Conservation (phyloP, 2,888 invertebrate species). For the Rhodophaea formosa region DNA sequence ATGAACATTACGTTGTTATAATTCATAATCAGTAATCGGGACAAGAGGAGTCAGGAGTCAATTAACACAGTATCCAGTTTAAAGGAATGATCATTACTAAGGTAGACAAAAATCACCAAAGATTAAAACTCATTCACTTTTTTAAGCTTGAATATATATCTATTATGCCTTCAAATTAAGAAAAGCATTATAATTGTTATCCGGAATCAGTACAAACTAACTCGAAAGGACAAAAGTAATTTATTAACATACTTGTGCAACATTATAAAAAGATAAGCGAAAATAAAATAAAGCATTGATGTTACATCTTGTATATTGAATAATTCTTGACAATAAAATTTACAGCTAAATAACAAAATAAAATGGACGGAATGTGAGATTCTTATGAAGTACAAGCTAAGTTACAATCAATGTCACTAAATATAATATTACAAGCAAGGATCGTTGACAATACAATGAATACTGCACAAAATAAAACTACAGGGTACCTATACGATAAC, state of each 20-base stretch:
- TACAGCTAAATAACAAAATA: slow-evolving; percentile 76
- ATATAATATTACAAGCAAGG: slow-evolving; percentile 28
- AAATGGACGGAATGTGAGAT: slow-evolving; percentile 80
- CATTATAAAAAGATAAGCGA: not conserved
- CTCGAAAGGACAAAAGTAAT: slow-evolving; percentile 23
- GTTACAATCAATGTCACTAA: slow-evolving; percentile 32
- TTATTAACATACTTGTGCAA: not conserved
- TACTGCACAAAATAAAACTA: slow-evolving; percentile 14
- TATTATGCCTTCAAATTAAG: too few species aligned
- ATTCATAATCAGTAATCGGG: too few species aligned
- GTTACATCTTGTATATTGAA: slow-evolving; percentile 72
- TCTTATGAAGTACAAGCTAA: slow-evolving; percentile 60
- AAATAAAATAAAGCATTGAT: slow-evolving; percentile 57
- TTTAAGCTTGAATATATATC: too few species aligned
- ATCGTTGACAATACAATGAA: slow-evolving; percentile 15
- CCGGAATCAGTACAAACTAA: slow-evolving; percentile 32
- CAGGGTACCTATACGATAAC: too few species aligned
- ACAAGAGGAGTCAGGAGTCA: too few species aligned
- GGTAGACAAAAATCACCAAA: too few species aligned
- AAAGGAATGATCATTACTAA: too few species aligned
- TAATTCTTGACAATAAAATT: slow-evolving; percentile 67
- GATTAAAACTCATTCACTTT: too few species aligned
- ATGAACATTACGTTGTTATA: too few species aligned
- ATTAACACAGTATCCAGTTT: too few species aligned
- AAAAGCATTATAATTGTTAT: too few species aligned